Percentiles rank a stretch among this genome's conserved stretches.
Evolutionary conservation across 1,140 invertebrate species (phyloP).

Genomic region (Hylaeus anthracinus): DNA sequence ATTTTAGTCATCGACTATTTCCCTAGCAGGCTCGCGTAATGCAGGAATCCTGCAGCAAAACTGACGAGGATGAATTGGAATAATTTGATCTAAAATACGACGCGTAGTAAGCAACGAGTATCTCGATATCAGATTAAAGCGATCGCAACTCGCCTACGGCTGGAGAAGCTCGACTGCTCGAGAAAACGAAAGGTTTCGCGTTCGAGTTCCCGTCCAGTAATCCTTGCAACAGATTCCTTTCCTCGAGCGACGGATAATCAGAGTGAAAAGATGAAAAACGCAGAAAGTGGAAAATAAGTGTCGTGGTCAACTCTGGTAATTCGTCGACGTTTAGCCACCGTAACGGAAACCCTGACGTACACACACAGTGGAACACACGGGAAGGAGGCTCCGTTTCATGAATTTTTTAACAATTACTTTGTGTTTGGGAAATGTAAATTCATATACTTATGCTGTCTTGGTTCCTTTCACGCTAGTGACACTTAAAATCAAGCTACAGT

Average conservation of each 20-base stretch:
- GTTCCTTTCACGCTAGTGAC: too few relatives aligned
- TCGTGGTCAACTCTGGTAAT: not conserved
- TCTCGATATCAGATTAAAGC: not conserved
- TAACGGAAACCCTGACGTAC: not conserved
- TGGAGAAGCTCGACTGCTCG: not conserved
- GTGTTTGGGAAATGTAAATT: too few relatives aligned
- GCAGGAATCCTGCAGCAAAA: too few relatives aligned
- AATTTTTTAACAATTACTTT: too few relatives aligned
- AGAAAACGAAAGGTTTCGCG: conserved; percentile 13
- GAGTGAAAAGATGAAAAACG: not conserved
- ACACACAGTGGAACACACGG: too few relatives aligned
- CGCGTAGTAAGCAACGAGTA: too few relatives aligned
- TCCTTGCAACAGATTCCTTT: not conserved
- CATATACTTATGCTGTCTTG: too few relatives aligned
- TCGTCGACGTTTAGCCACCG: not conserved
- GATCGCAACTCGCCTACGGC: not conserved
- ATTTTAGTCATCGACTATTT: too few relatives aligned
- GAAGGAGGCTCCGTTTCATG: too few relatives aligned
- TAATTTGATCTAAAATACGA: not conserved
- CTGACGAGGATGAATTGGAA: not conserved
- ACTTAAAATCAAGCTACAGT: too few relatives aligned
- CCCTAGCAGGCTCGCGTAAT: too few relatives aligned
- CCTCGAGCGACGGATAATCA: not conserved
- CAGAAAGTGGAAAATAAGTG: conserved; percentile 14
- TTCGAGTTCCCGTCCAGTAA: conserved; percentile 10